Conservation (phyloP, 2,888 invertebrate genomes). For the Melolontha melolontha region DNA sequence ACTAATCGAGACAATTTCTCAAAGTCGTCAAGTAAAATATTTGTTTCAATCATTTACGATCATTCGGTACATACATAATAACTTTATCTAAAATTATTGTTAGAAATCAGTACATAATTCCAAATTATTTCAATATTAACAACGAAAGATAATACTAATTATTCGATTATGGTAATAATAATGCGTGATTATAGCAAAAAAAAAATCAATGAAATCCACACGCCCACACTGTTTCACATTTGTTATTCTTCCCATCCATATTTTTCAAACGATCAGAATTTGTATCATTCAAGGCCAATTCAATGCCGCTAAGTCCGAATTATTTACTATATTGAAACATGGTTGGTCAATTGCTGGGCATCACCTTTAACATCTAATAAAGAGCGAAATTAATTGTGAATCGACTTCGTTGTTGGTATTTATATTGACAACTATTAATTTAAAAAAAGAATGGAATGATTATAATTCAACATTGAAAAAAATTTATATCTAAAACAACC, state of each 20-base stretch:
- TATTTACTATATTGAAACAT: conserved; percentile 7
- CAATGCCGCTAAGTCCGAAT: conserved; percentile 3
- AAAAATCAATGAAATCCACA: not conserved
- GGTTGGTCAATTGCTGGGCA: conserved; percentile 2
- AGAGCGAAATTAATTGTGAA: conserved; percentile 2
- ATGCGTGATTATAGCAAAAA: no score
- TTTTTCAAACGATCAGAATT: not conserved
- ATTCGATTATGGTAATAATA: not conserved
- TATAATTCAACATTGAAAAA: no score
- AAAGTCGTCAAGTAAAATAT: no score
- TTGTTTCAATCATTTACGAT: no score
- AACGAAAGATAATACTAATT: not conserved
- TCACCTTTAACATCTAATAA: conserved; percentile 14
- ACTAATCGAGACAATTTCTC: no score
- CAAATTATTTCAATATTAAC: no score
- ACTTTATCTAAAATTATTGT: no score
- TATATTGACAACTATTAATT: no score
- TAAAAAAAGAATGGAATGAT: no score
- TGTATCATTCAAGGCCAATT: conserved; percentile 15
- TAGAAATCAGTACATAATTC: no score
- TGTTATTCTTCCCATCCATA: conserved; percentile 1
- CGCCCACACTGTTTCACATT: conserved; percentile 6
- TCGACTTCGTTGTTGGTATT: not conserved
- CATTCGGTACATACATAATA: no score
- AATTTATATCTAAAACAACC: no score